Evolutionary conservation across 1,140 invertebrate genomes (phyloP).

Genomic region (Scaptomyza graminum): DNA sequence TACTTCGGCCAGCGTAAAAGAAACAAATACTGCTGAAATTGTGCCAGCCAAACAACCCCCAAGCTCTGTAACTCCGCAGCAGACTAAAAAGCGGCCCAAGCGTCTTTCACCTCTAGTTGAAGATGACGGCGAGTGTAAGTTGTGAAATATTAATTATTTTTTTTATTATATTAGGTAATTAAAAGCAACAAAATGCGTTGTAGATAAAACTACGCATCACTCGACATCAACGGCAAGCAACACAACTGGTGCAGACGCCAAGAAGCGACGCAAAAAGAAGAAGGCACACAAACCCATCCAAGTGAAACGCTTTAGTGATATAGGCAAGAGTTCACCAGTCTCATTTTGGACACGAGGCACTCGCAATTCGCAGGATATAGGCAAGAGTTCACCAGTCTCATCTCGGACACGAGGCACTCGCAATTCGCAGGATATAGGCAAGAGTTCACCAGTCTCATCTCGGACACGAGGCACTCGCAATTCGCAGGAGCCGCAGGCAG

Average conservation of each 20-base stretch:
- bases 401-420: too few species aligned
- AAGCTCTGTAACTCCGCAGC: constrained; percentile 65
- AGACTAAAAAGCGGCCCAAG: constrained; percentile 74
- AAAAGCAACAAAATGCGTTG: neutral
- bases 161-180: too few species aligned
- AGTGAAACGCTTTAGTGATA: constrained; percentile 73
- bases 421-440: too few species aligned
- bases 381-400: too few species aligned
- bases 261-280: constrained; percentile 64
- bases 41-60: neutral
- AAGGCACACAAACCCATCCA: constrained; percentile 70
- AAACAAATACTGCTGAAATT: constrained; percentile 7
- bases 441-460: too few species aligned
- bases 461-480: too few species aligned
- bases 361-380: too few species aligned
- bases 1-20: neutral
- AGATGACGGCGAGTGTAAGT: constrained; percentile 51
- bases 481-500: constrained; percentile 32
- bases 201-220: constrained; percentile 43
- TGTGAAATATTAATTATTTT: constrained; percentile 1
- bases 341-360: constrained; percentile 60
- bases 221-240: constrained; percentile 37
- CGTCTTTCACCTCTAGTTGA: constrained; percentile 60
- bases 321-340: constrained; percentile 56
- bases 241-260: constrained; percentile 22